phyloP scores from a whole-genome alignment of 2,888 invertebrate genomes.

The Lypha dubia region DNA sequence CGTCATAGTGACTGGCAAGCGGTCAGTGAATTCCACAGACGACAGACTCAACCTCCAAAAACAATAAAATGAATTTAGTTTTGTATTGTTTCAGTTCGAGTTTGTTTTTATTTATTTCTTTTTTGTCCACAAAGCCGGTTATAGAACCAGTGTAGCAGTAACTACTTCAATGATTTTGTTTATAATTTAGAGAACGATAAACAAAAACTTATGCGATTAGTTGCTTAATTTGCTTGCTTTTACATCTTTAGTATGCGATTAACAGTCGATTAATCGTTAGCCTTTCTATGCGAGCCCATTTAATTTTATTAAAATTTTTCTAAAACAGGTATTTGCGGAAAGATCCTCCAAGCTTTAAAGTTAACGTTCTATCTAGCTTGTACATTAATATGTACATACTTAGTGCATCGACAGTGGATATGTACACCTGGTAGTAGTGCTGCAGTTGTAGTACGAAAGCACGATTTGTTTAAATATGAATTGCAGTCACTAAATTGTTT shows the following conservation, averaged over 20 bases:
- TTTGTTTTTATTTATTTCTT: neutral
- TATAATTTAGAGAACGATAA: neutral
- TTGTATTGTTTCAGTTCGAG: conserved; percentile 34
- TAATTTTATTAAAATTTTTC: neutral
- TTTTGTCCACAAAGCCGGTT: neutral
- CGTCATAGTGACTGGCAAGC: conserved; percentile 25
- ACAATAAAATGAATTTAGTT: conserved; percentile 39
- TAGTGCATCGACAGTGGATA: too few relatives aligned
- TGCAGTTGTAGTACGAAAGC: too few relatives aligned
- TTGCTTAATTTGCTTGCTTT: conserved; percentile 1
- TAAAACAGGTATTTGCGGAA: neutral
- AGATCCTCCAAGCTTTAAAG: too few relatives aligned
- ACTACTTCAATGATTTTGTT: neutral
- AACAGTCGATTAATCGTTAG: conserved; percentile 1
- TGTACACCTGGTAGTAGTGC: too few relatives aligned
- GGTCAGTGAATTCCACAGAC: conserved; percentile 41
- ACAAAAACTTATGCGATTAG: neutral
- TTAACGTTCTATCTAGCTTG: too few relatives aligned
- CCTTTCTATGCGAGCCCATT: neutral
- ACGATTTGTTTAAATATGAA: too few relatives aligned
- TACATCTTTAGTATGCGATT: neutral
- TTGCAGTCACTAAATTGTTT: too few relatives aligned
- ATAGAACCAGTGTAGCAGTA: neutral
- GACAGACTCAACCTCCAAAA: conserved; percentile 40
- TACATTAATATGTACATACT: too few relatives aligned